A percentile compares a stretch with the other conserved stretches of the same genome.
Conservation (phyloP, 1,140 invertebrate genomes). For the Atta cephalotes region DNA sequence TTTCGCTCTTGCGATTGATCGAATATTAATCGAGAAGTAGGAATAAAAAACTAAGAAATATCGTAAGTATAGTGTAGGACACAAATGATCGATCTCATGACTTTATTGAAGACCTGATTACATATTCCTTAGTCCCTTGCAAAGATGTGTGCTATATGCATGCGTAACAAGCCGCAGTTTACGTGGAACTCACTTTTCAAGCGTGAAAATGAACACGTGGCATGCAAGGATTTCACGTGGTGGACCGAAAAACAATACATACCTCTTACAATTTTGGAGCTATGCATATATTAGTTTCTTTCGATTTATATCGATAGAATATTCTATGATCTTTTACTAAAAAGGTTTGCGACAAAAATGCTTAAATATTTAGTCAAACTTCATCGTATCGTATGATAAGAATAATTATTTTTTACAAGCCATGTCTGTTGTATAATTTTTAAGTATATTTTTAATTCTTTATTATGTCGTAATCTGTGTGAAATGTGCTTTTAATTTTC, state of each 20-base stretch:
- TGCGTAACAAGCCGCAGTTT: slow-evolving; percentile 64
- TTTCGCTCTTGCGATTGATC: not conserved
- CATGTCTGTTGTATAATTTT: no score
- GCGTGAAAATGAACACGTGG: slow-evolving; percentile 49
- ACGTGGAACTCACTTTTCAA: slow-evolving; percentile 78
- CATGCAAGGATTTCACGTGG: slow-evolving; percentile 39
- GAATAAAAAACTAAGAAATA: not conserved
- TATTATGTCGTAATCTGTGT: no score
- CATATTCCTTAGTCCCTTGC: slow-evolving; percentile 11
- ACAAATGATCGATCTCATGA: not conserved
- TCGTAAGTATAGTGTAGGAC: not conserved
- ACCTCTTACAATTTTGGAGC: not conserved
- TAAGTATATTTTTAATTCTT: no score
- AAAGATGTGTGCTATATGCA: slow-evolving; percentile 32
- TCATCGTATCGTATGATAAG: not conserved
- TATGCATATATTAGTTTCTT: not conserved
- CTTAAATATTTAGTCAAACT: not conserved
- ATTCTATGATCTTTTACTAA: slow-evolving; percentile 1
- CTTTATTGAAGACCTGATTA: not conserved
- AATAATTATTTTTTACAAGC: no score
- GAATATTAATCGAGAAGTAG: not conserved
- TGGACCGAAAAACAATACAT: not conserved
- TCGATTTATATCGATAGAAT: not conserved
- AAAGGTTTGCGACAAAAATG: not conserved
- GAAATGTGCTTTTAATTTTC: no score